A percentile compares a stretch with the other conserved stretches of the same genome.
These are phyloP conservation scores for Drosophila setifemur DNA, from an alignment of 1,140 invertebrate species.

Conservation along the genomic window DNA sequence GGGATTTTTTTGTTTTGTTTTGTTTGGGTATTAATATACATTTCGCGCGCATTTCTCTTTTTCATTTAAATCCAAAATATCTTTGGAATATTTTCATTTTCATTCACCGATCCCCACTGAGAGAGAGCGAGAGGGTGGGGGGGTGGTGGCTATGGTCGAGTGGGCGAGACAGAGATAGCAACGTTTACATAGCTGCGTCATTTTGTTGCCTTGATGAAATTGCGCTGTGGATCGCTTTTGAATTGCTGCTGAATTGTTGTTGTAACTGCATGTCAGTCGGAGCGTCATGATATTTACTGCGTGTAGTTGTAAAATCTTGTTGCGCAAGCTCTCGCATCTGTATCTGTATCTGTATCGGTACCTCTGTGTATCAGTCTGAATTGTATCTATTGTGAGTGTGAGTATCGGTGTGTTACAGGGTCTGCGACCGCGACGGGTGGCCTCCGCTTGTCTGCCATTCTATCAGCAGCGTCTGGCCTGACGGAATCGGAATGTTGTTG, in stretches of 20 bases:
- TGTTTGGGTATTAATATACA: background rate
- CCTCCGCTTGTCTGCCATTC: conserved; percentile 58
- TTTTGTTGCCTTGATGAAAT: conserved; percentile 47
- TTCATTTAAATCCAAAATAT: conserved; percentile 12
- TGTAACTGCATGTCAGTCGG: conserved; percentile 52
- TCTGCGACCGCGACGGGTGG: conserved; percentile 61
- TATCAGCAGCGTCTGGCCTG: conserved; percentile 44
- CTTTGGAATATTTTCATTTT: conserved; percentile 41
- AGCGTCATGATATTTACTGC: conserved; percentile 50
- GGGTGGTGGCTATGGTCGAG: background rate
- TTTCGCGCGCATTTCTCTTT: conserved; percentile 29
- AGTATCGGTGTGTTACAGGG: conserved; percentile 44
- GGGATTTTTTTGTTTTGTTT: conserved; percentile 20
- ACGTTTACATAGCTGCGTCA: conserved; percentile 47
- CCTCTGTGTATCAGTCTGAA: background rate
- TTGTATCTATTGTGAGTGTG: conserved; percentile 20
- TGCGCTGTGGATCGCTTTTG: conserved; percentile 33
- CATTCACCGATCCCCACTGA: conserved; percentile 28
- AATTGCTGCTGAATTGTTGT: conserved; percentile 21
- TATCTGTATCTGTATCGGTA: conserved; percentile 18
- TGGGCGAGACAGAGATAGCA: conserved; percentile 12
- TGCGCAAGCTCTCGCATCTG: conserved; percentile 57
- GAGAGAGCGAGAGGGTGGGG: background rate
- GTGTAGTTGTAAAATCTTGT: conserved; percentile 56
- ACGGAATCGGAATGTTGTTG: conserved; percentile 21